Evolutionary conservation across 2,113 vertebrate species (phyloP), one percentile per base, ranked within the genome.

Genomic region (Corythornis cristatus): DNA sequence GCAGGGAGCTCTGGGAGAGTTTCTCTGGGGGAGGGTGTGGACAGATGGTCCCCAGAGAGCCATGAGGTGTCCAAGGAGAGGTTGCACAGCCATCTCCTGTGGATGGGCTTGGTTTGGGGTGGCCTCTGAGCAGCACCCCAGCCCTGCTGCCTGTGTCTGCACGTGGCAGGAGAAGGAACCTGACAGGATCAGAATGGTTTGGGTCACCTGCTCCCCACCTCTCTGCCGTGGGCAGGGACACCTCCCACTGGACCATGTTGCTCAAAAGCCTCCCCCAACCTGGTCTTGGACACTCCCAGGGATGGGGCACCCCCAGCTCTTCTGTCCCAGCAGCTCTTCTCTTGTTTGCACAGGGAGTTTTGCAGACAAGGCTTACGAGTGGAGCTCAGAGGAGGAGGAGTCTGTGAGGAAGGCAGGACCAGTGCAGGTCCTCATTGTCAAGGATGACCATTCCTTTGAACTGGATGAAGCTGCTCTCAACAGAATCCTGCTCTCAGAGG

Each of bases 381-480:
- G 99, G 99, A 99, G 99, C 97, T 99, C 99, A 0, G 99, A 99
- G 97, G 99, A 99, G 75, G 99, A 99, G 82, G 99, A 99, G 33
- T 97, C 98, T 0, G 99, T 99, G 54, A 98, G 98, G 84, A 98
- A 98, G 68, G 99, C 99, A 21, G 98, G 98, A 21, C 99, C 99
- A 0, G 97, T 99, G 50, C 99, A 99, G 92, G 99, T 99, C 57
- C 98, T 99, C 75, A 98, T 99, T 75, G 99, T 99, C 79, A 99
- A 99, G 84, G 99, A 99, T 40, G 99, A 99, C 95, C 99, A 99
- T 96, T 99, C 99, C 89, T 99, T 99, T 10, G 99, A 99, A 95
- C 98, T 99, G 97, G 99, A 99, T 23, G 99, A 99, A 94, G 97
- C 91, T 3, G 99, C 99, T 1, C 96, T 99, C 77, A 99, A 98